Evolutionary conservation across 2,888 invertebrate species (phyloP), one percentile per base, ranked within the genome.

Genomic region (Spodoptera exigua): DNA sequence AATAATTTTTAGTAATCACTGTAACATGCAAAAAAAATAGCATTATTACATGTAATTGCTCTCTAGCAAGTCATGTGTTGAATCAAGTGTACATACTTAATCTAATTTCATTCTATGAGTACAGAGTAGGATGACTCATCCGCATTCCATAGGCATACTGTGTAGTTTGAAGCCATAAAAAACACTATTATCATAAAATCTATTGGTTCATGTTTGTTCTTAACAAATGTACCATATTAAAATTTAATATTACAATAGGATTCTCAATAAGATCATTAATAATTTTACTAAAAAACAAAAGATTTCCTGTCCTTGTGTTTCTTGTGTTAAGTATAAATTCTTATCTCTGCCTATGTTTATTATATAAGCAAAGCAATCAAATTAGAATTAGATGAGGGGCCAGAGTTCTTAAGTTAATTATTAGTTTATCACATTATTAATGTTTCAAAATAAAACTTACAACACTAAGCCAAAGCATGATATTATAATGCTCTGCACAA

Each of bases 81-180:
- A 65, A 74, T 72, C 61, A 51, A 70, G 65, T 67, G 27, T 57
- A 47, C 27, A 27, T 27, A 69, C 58, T 65, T 75, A 71, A 67
- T 79, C 74, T 83, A 78, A 79, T 78, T 76, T 76, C 66, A 76
- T 76, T 76, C 61, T 73, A 70, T 64, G 14, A 60, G 59, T 34
- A 56, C 34, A 41, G 40, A 36, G 48, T 40, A 40, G 46, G 43
- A 51, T 81, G 81, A 81, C 51, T 82, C 81, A 79, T 55, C 45
- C 16, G 36, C 74, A 79, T 80, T 73, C 79, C 80, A 63, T 43
- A 47, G 41, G 45, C 36, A 37, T 52, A 51, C 34, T 32, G 46
- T 48, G 56, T 61, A 60, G 58, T 45, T 61, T 52, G 70, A 73
- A 76, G 66, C 68, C 74, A 70, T 76, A 75, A 57, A 64, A 61